These are phyloP conservation scores for Hipposideros larvatus DNA, from an alignment of 2,797 vertebrate species.

Conservation along the genomic window DNA sequence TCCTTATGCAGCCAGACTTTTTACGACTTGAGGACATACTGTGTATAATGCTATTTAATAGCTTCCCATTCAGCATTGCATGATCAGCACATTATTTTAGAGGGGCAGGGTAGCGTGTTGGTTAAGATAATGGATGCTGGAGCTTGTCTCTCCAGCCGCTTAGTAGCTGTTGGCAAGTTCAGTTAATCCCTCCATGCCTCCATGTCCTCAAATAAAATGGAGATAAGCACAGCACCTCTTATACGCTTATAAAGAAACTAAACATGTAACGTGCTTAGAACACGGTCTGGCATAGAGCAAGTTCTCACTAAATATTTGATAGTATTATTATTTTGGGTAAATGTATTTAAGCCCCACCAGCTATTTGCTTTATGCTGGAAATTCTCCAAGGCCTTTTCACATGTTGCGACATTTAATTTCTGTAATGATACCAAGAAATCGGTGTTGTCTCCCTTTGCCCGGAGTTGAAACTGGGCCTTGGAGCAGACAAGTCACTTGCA, in stretches of 20 bases:
- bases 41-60: rapidly evolving
- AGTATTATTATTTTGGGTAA: rapidly evolving
- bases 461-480: background rate
- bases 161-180: too few species aligned
- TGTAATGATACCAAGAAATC: background rate
- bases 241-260: rapidly evolving
- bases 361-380: background rate
- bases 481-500: background rate
- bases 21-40: rapidly evolving
- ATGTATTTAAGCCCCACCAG: background rate
- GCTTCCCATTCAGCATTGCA: rapidly evolving
- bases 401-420: background rate
- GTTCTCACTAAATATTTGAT: background rate
- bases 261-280: rapidly evolving
- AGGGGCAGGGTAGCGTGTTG: rapidly evolving
- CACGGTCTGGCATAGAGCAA: background rate
- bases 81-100: rapidly evolving
- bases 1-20: background rate
- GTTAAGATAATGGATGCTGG: rapidly evolving
- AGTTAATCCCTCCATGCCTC: background rate
- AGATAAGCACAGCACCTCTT: background rate
- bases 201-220: background rate
- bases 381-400: background rate
- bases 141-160: rapidly evolving
- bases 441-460: background rate